Evolutionary conservation across 2,888 invertebrate species (phyloP).

Genomic region (Zaprionus obscuricornis): DNA sequence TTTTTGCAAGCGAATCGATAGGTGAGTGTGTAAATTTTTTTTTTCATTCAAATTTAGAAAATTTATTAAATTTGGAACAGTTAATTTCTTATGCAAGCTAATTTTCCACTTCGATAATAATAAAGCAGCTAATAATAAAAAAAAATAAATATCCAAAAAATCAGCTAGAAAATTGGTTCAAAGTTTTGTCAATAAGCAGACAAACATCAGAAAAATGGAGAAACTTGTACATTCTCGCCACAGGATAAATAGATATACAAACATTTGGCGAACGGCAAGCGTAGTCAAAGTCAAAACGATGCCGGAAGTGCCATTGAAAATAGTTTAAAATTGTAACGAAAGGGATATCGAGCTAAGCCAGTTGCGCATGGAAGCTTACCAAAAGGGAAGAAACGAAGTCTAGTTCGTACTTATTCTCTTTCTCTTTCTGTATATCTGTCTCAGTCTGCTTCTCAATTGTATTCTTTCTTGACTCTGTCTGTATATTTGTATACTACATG

Average conservation of each 20-base stretch:
- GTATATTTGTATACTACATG: constrained; percentile 43
- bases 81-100: too few species aligned
- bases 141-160: too few species aligned
- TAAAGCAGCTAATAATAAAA: too few species aligned
- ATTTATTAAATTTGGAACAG: too few species aligned
- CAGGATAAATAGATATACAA: constrained; percentile 41
- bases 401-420: neutral
- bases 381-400: neutral
- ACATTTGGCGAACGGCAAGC: constrained; percentile 44
- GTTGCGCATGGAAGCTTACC: constrained; percentile 61
- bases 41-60: too few species aligned
- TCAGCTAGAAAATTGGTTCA: too few species aligned
- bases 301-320: constrained; percentile 76
- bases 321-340: constrained; percentile 71
- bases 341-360: constrained; percentile 75
- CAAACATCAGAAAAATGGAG: too few species aligned
- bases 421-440: neutral
- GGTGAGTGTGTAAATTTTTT: too few species aligned
- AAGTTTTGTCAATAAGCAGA: too few species aligned
- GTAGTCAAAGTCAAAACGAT: constrained; percentile 56
- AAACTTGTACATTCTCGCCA: neutral
- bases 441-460: neutral
- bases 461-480: constrained; percentile 8
- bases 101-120: too few species aligned
- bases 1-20: too few species aligned